phyloP scores from a whole-genome alignment of 2,888 invertebrate species.

The Pherbina coryleti region DNA sequence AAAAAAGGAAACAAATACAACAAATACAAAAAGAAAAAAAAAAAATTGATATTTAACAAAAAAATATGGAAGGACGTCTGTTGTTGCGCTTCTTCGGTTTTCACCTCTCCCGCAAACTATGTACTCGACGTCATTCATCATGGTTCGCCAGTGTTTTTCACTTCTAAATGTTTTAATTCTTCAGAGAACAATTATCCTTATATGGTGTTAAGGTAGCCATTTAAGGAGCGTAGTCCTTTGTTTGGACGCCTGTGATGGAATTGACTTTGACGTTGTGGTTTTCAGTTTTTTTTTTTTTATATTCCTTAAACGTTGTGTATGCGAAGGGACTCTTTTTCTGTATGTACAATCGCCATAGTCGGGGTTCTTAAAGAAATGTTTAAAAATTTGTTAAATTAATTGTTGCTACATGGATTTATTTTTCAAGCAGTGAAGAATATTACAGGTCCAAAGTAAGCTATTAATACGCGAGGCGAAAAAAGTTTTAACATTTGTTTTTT shows the following conservation, averaged over 20 bases:
- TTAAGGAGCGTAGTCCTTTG: constrained; percentile 33
- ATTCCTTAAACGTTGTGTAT: background rate
- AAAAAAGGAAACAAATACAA: too few relatives aligned
- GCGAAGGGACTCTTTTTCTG: background rate
- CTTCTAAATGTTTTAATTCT: constrained; percentile 52
- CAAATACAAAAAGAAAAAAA: background rate
- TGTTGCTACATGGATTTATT: background rate
- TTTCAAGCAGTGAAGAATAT: too few relatives aligned
- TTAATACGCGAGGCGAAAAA: too few relatives aligned
- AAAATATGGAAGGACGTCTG: constrained; percentile 34
- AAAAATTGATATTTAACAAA: background rate
- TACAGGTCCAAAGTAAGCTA: too few relatives aligned
- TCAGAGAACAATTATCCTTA: constrained; percentile 55
- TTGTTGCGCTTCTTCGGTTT: constrained; percentile 20
- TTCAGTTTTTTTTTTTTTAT: background rate
- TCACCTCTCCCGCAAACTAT: background rate
- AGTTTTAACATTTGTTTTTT: too few relatives aligned
- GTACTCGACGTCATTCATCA: background rate
- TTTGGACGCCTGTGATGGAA: constrained; percentile 13
- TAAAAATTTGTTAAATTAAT: constrained; percentile 9
- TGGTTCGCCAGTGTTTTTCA: constrained; percentile 7
- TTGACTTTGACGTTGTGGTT: constrained; percentile 21
- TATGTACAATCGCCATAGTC: background rate
- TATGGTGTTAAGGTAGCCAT: constrained; percentile 43
- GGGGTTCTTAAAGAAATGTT: background rate